A percentile compares a stretch with the other conserved stretches of the same genome.
phyloP scores from a whole-genome alignment of 2,113 vertebrate species.

The Excalfactoria chinensis region DNA sequence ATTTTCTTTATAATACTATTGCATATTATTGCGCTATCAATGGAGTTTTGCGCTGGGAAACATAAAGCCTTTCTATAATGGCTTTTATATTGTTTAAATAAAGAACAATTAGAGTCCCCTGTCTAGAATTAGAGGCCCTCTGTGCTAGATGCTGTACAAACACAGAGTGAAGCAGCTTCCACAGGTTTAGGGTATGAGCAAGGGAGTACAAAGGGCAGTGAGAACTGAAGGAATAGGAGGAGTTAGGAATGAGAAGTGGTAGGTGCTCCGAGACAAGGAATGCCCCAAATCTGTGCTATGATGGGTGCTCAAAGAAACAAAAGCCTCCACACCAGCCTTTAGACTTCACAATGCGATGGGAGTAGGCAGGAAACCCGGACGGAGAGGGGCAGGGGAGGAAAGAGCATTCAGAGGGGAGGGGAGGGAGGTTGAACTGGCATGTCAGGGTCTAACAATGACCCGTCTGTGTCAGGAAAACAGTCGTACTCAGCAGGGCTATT shows the following conservation, averaged over 20 bases:
- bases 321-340: background rate
- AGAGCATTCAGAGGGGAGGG: background rate
- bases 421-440: constrained; percentile 32
- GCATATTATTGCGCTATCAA: background rate
- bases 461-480: constrained; percentile 78
- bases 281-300: rapidly evolving
- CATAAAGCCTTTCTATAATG: background rate
- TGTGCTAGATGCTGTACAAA: background rate
- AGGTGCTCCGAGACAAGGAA: background rate
- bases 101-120: background rate
- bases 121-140: background rate
- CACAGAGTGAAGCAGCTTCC: background rate
- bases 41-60: background rate
- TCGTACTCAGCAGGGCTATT: constrained; percentile 72
- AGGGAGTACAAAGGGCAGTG: background rate
- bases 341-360: constrained; percentile 13
- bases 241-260: background rate
- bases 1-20: background rate
- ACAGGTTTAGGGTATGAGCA: background rate
- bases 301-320: background rate
- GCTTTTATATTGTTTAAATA: constrained; percentile 6
- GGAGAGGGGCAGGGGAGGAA: constrained; percentile 49
- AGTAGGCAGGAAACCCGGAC: constrained; percentile 51
- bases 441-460: constrained; percentile 76
- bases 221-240: too few relatives aligned